Conservation (phyloP, 1,140 invertebrate genomes). For the Platorchestia sp. region DNA sequence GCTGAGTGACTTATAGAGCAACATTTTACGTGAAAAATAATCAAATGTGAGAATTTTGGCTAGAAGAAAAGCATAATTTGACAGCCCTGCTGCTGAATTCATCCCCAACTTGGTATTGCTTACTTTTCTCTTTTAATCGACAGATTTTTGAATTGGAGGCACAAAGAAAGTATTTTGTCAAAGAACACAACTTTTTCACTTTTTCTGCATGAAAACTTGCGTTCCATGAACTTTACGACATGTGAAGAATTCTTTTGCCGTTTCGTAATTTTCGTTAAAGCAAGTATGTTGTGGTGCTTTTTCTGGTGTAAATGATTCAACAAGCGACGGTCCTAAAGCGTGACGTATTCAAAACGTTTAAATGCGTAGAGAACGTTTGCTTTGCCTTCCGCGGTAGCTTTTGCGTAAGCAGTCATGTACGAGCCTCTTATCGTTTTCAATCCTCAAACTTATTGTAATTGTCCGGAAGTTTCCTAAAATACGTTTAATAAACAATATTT, state of each 20-base stretch:
- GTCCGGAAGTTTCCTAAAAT: not conserved
- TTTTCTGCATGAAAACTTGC: not conserved
- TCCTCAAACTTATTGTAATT: not conserved
- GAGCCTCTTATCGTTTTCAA: not conserved
- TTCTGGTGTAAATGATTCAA: not conserved
- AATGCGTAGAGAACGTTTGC: not conserved
- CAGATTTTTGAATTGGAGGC: not conserved
- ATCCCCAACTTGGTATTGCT: not conserved
- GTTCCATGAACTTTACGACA: not conserved
- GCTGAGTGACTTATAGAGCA: no score
- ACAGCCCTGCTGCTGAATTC: no score
- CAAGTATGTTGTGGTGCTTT: not conserved
- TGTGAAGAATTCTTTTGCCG: not conserved
- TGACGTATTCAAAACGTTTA: not conserved
- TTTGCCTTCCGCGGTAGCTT: not conserved
- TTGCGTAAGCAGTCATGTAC: not conserved
- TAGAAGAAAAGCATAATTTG: no score
- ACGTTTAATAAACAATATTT: not conserved
- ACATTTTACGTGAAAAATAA: no score
- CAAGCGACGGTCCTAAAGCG: not conserved
- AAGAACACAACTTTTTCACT: not conserved
- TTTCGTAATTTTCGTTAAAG: not conserved
- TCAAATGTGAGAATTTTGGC: no score
- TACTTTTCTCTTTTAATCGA: not conserved
- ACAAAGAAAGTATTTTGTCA: not conserved